These are phyloP conservation scores for Morinoia aosen DNA, from an alignment of 2,888 invertebrate species.

Conservation along the genomic window DNA sequence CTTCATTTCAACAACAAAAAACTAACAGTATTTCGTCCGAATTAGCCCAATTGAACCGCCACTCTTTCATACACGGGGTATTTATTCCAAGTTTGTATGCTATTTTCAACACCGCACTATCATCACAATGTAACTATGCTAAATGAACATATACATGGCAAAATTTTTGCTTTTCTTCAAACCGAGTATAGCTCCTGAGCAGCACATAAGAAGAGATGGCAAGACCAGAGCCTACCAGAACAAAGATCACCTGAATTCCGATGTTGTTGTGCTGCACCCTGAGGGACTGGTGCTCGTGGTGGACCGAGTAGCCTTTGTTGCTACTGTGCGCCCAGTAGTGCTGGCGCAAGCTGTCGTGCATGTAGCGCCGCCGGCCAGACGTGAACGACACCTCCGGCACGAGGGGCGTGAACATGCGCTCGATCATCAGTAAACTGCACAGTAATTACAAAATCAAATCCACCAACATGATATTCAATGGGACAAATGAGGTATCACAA, in stretches of 20 bases:
- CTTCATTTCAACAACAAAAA: too few species aligned
- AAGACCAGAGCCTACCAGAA: background rate
- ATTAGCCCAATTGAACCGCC: too few species aligned
- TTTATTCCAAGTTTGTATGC: too few species aligned
- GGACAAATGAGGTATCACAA: background rate
- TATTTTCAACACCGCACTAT: too few species aligned
- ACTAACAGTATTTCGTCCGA: too few species aligned
- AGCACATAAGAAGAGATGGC: background rate
- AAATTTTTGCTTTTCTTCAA: background rate
- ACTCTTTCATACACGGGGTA: too few species aligned
- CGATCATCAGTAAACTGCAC: background rate
- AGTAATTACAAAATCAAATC: background rate
- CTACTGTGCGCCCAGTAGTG: constrained; percentile 37
- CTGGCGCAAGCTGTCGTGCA: constrained; percentile 28
- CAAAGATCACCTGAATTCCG: background rate
- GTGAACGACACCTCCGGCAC: constrained; percentile 26
- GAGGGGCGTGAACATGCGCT: constrained; percentile 27
- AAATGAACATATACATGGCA: too few species aligned
- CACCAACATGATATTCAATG: background rate
- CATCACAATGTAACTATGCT: too few species aligned
- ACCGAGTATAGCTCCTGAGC: background rate
- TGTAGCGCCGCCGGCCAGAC: constrained; percentile 20
- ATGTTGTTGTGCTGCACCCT: background rate
- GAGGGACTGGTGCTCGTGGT: background rate
- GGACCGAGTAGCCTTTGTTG: background rate